Percentiles rank a stretch among this genome's conserved stretches.
These are phyloP conservation scores for Numida meleagris DNA, from an alignment of 2,113 vertebrate species.

Conservation along the genomic window DNA sequence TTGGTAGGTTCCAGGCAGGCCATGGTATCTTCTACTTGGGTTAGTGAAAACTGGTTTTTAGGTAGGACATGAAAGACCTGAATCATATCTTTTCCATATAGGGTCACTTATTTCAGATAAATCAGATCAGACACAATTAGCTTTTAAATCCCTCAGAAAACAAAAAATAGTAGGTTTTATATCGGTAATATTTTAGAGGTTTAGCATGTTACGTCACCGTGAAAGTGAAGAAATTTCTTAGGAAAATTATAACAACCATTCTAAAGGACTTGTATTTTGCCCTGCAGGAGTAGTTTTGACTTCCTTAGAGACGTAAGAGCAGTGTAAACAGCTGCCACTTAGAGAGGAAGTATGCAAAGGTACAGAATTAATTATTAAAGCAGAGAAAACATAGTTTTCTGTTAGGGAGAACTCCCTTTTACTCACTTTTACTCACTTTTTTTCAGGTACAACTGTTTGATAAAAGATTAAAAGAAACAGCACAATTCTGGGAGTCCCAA, in stretches of 20 bases:
- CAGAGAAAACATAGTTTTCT: conserved; percentile 1
- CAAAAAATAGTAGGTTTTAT: neutral
- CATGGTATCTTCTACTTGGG: neutral
- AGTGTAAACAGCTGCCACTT: conserved; percentile 3
- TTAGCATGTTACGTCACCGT: neutral
- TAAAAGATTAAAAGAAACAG: neutral
- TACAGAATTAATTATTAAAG: conserved; percentile 43
- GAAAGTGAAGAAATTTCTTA: neutral
- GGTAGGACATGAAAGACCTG: neutral
- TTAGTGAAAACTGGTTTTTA: neutral
- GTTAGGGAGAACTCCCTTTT: neutral
- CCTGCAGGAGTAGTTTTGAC: neutral
- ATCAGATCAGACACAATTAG: neutral
- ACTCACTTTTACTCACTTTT: neutral
- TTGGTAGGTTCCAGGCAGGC: neutral
- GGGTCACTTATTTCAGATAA: neutral
- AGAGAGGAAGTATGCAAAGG: conserved; percentile 22
- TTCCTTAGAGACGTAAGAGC: neutral
- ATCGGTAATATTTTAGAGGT: neutral
- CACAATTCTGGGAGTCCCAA: neutral
- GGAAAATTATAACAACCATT: neutral
- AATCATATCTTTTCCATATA: neutral
- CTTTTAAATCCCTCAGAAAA: neutral
- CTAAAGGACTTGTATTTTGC: neutral
- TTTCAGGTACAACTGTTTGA: neutral